Base-by-base conservation (phyloP, 2,888 invertebrate species). In the Masnerella sp. region DNA sequence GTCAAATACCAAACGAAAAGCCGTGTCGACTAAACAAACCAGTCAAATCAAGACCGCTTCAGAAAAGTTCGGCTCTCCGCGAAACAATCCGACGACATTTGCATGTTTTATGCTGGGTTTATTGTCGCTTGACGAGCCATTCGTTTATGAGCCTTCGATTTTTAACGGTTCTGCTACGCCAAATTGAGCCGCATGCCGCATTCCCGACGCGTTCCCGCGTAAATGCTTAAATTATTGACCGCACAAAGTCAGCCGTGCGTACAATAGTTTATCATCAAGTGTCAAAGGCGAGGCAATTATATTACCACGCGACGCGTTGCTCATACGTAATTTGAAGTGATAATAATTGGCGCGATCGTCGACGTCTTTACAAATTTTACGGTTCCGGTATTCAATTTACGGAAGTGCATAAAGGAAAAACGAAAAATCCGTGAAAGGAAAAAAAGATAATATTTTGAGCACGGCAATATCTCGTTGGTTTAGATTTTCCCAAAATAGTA, bases 321-420 rank as follows among this genome's bases (percentile, higher is more conserved):
- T 84, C 83, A 84, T 82, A 80, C n/a, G n/a, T n/a, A n/a, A n/a
- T n/a, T n/a, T n/a, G n/a, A n/a, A n/a, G n/a, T n/a, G n/a, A n/a
- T n/a, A n/a, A 81, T 84, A 84, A 85, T 85, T 84, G 82, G 80
- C 78, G 80, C 78, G 78, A 82, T 51, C 7, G 20, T 14, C 11
- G n/a, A 17, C 51, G 36, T 30, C 51, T 17, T 83, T 82, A 83
- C 83, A 80, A 80, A 83, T 80, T 78, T 77, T 78, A 70, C 73
- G 76, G 77, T 73, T 78, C 74, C 65, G 58, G 79, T 80, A 79
- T 73, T 70, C 73, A 75, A 79, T 79, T 81, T 72, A 73, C 52
- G 65, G n/a, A n/a, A n/a, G n/a, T n/a, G n/a, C n/a, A n/a, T n/a
- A n/a, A n/a, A n/a, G n/a, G n/a, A n/a, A n/a, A n/a, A 74, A 77